Base-by-base conservation (phyloP, 2,888 invertebrate species). In the Stenurella melanura region DNA sequence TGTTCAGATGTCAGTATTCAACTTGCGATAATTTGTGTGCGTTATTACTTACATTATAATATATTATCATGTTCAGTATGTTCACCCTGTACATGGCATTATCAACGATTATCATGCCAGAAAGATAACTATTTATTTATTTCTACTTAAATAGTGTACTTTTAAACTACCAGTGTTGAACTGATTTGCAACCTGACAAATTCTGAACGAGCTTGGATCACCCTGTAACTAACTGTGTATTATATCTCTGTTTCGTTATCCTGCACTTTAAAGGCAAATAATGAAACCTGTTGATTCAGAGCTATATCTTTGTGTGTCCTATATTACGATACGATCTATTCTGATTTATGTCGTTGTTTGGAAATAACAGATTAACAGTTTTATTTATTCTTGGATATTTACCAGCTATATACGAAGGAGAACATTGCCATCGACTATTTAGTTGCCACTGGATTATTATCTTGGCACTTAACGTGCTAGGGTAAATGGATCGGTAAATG, bases 281-380 rank as follows among this genome's bases (percentile, higher is more conserved):
- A 67, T 67, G 54, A 30, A 38, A 70, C 70, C 70, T 70, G 70
- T 70, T 70, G 70, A 70, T 70, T 60, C 70, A 60, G 26, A 18
- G 6, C 30, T 60, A 57, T 58, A 42, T 70, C 57, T 57, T 7
- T 60, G 19, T 70, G 21, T 21, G 50, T n/a, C n/a, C 50, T 50
- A 50, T 50, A 50, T 50, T 50, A 50, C n/a, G 50, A 50, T n/a
- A n/a, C 50, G n/a, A 50, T 50, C 12, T 50, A 50, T n/a, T 15
- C n/a, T 50, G 50, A 50, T 12, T 50, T 50, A 50, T 50, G n/a
- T 50, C 50, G n/a, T 42, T 11, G 38, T 42, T 42, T 42, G 19
- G 11, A 64, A 64, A n/a, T 64, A 64, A 38, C 64, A 11, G 50
- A n/a, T 50, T n/a, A 42, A 42, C 1, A 15, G n/a, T 50, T 50